Conservation (phyloP, 64 coral and sea anemone genomes). For the Montipora cactus region DNA sequence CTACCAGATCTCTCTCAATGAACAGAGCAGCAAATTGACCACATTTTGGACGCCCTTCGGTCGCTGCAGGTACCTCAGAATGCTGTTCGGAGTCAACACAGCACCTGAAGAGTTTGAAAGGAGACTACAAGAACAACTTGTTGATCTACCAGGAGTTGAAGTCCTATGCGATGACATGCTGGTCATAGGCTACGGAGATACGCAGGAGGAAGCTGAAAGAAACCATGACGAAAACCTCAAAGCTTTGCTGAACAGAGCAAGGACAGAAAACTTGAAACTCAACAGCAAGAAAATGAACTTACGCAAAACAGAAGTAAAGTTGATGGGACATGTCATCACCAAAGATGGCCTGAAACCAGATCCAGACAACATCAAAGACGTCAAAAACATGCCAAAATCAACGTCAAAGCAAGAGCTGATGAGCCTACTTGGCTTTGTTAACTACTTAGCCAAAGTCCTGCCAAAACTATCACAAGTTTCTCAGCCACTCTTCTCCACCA, state of each 20-base stretch:
- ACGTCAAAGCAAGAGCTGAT: background rate
- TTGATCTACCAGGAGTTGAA: background rate
- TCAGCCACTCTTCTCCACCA: background rate
- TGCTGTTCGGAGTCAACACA: background rate
- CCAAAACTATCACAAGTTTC: background rate
- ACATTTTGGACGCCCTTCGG: background rate
- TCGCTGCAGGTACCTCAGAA: background rate
- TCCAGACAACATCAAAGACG: background rate
- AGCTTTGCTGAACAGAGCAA: background rate
- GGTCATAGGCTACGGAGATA: background rate
- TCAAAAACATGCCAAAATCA: background rate
- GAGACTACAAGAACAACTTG: background rate
- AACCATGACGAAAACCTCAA: too few species aligned
- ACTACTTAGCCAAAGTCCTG: background rate
- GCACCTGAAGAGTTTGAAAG: background rate
- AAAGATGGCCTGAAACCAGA: background rate
- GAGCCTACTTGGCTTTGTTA: background rate
- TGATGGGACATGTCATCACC: background rate
- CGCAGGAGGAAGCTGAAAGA: background rate
- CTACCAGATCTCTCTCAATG: background rate
- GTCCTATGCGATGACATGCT: background rate
- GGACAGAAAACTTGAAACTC: background rate
- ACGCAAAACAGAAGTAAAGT: background rate
- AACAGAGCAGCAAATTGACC: background rate
- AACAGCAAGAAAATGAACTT: background rate